phyloP scores from a whole-genome alignment of 1,140 invertebrate species.

The Lasioglossum baleicum region DNA sequence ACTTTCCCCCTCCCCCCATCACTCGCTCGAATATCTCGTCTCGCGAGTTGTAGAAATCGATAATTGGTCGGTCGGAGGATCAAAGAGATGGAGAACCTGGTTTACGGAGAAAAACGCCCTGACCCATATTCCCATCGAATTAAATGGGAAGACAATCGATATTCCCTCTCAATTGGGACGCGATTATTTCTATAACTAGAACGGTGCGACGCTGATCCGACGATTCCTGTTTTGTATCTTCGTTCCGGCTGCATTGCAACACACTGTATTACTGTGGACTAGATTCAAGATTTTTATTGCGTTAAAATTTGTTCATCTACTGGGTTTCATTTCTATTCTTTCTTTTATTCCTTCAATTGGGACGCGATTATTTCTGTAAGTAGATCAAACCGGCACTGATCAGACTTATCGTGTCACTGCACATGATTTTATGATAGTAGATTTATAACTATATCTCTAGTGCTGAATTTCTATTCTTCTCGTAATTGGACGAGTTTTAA shows the following conservation, averaged over 20 bases:
- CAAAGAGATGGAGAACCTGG: neutral
- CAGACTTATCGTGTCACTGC: no score
- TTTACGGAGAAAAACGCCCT: neutral
- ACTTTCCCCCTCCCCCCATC: no score
- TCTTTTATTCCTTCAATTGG: neutral
- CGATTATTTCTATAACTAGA: conserved; percentile 10
- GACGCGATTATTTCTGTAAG: neutral
- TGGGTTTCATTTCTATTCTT: no score
- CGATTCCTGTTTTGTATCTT: neutral
- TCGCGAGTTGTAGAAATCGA: neutral
- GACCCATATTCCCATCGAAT: neutral
- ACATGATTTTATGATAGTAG: no score
- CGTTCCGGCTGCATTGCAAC: no score
- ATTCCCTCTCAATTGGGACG: neutral
- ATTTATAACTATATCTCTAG: no score
- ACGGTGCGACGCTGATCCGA: neutral
- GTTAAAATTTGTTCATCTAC: no score
- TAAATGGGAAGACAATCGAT: neutral
- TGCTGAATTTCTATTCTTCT: no score
- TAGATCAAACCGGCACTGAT: no score
- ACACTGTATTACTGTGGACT: no score
- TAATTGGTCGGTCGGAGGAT: neutral
- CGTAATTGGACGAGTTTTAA: no score
- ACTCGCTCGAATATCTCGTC: neutral
- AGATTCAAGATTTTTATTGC: no score